Evolutionary conservation across 2,797 vertebrate genomes (phyloP), one percentile per base, ranked within the genome.

Genomic region (Gobionotothen gibberifrons): DNA sequence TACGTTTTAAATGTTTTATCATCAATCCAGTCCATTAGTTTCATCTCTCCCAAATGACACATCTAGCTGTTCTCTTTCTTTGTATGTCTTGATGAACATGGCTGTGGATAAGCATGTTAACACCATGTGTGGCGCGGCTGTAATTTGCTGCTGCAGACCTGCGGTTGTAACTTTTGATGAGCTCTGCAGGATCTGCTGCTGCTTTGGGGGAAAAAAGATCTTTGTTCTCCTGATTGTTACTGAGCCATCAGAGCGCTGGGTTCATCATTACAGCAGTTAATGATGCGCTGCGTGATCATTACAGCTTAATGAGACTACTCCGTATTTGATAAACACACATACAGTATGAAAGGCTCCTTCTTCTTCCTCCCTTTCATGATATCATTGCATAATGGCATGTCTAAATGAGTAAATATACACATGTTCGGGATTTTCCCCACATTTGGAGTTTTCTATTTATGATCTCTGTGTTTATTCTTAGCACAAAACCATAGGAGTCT

Each of bases 1-100:
- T 98, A 89, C 90, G 96, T 81, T 7, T 43, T 47, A 32, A 11
- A 29, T 43, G 36, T 62, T 9, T 21, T 47, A 3, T n/a, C 43
- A 1, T 42, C 21, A 21, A 9, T 9, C 5, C 21, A 9, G 1
- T 47, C 2, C 22, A 15, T 12, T 0, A 42, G 9, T 49, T 15
- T 22, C n/a, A 44, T 47, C 9, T 54, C 21, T 26, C 53, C 26
- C 29, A 9, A 19, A 42, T n/a, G 51, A 13, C 55, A 0, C 17
- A 0, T 44, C 3, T n/a, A 0, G 0, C 58, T 13, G n/a, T 39
- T 61, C 36, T 65, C 48, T 0, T 42, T 47, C 40, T 61, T 42
- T 43, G 29, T 2, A 5, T 47, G 26, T 63, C 61, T 39, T 54
- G 52, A 70, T 51, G 51, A 74, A 72, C 22, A 13, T 5, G 43